A percentile compares a stretch with the other conserved stretches of the same genome.
These are phyloP conservation scores for Gryllus longicercus DNA, from an alignment of 2,888 invertebrate genomes.

Conservation along the genomic window DNA sequence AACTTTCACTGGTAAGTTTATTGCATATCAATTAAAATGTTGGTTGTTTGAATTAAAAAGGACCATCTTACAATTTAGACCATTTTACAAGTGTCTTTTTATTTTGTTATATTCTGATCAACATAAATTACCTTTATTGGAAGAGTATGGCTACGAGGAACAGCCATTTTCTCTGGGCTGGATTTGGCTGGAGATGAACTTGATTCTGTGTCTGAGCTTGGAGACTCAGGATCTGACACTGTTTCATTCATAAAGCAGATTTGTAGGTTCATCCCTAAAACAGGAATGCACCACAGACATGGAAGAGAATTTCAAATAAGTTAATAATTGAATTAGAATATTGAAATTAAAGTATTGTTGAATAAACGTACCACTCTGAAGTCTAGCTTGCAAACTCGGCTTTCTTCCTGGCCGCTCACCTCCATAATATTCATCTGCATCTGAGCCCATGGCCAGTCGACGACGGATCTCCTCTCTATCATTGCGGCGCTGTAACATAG, in stretches of 20 bases:
- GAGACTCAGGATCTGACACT: conserved; percentile 78
- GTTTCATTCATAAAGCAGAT: conserved; percentile 96
- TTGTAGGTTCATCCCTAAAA: conserved; percentile 84
- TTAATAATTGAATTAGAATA: not conserved
- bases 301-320: not conserved
- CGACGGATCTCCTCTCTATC: conserved; percentile 89
- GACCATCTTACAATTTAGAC: no score
- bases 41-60: no score
- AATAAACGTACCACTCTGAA: conserved; percentile 69
- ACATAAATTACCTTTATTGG: conserved; percentile 33
- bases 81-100: no score
- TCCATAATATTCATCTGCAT: conserved; percentile 66
- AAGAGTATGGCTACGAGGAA: conserved; percentile 29
- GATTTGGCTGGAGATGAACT: conserved; percentile 31
- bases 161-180: conserved; percentile 30
- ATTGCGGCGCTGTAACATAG: conserved; percentile 70
- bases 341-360: not conserved
- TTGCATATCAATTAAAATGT: no score
- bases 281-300: conserved; percentile 24
- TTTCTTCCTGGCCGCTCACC: conserved; percentile 71
- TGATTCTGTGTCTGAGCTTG: conserved; percentile 66
- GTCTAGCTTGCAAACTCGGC: conserved; percentile 80
- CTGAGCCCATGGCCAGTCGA: conserved; percentile 80
- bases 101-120: no score
- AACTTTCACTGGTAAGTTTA: no score